phyloP scores from a whole-genome alignment of 2,888 invertebrate genomes.

The Iselma pallidipennis region DNA sequence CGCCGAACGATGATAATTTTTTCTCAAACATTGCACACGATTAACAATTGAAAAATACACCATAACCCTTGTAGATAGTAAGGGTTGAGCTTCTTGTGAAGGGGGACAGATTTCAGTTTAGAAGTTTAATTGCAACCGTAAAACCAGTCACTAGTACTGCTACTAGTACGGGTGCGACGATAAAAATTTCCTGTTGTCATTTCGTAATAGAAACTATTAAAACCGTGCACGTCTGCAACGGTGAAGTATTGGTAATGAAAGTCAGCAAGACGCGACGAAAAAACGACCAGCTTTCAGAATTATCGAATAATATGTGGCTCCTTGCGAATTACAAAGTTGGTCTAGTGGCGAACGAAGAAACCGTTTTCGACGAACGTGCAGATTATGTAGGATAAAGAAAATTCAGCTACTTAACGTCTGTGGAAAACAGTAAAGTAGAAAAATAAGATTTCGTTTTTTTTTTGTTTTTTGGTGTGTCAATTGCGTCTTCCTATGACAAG shows the following conservation, averaged over 20 bases:
- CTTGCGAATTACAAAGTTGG: background rate
- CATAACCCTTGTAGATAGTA: background rate
- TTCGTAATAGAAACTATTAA: slow-evolving; percentile 13
- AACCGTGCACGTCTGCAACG: slow-evolving; percentile 5
- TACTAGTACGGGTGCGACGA: background rate
- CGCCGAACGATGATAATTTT: background rate
- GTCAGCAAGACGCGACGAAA: background rate
- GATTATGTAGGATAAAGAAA: background rate
- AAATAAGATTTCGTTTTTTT: background rate
- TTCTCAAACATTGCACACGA: background rate
- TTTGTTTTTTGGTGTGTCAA: background rate
- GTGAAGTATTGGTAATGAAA: slow-evolving; percentile 3
- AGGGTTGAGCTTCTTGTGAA: background rate
- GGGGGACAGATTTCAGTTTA: background rate
- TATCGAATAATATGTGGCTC: slow-evolving; percentile 1
- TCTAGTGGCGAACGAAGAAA: background rate
- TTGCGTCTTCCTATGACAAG: background rate
- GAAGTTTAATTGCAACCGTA: background rate
- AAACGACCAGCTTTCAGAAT: background rate
- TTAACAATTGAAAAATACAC: background rate
- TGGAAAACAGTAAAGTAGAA: background rate
- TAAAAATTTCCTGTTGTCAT: slow-evolving; percentile 14
- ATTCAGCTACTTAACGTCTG: background rate
- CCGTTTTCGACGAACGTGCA: background rate
- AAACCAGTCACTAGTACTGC: background rate